Evolutionary conservation across 1,140 invertebrate genomes (phyloP).

Genomic region (Macrobrachium rosenbergii): DNA sequence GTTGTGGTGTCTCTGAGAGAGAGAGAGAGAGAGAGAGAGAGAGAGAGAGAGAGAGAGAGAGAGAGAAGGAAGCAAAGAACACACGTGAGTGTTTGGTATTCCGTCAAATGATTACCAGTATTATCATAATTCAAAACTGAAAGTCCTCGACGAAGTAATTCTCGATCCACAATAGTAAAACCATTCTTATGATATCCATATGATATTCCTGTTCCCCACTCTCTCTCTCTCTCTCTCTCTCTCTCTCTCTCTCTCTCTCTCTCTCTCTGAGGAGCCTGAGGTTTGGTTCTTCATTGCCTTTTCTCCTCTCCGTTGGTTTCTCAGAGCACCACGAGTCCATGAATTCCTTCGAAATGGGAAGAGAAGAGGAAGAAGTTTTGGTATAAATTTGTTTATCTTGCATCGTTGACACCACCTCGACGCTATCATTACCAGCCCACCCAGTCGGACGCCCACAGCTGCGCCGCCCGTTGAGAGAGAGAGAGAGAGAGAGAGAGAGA

Average conservation of each 20-base stretch:
- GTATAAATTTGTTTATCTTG: conserved; percentile 55
- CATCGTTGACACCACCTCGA: conserved; percentile 47
- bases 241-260: background rate
- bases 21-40: conserved; percentile 14
- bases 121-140: too few species aligned
- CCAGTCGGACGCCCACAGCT: background rate
- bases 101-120: too few species aligned
- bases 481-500: background rate
- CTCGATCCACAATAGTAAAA: too few species aligned
- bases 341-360: conserved; percentile 32
- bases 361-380: background rate
- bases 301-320: background rate
- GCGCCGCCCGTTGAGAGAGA: background rate
- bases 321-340: conserved; percentile 16
- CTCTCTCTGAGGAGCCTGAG: background rate
- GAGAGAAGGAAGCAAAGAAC: background rate
- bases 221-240: conserved; percentile 18
- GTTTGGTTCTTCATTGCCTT: background rate
- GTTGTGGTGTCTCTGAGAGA: background rate
- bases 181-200: too few species aligned
- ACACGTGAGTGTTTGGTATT: background rate
- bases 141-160: too few species aligned
- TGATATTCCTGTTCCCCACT: background rate
- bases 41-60: conserved; percentile 14
- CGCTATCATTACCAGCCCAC: conserved; percentile 13